These are phyloP conservation scores for Dryococelus australis DNA, from an alignment of 2,888 invertebrate species.

Conservation along the genomic window DNA sequence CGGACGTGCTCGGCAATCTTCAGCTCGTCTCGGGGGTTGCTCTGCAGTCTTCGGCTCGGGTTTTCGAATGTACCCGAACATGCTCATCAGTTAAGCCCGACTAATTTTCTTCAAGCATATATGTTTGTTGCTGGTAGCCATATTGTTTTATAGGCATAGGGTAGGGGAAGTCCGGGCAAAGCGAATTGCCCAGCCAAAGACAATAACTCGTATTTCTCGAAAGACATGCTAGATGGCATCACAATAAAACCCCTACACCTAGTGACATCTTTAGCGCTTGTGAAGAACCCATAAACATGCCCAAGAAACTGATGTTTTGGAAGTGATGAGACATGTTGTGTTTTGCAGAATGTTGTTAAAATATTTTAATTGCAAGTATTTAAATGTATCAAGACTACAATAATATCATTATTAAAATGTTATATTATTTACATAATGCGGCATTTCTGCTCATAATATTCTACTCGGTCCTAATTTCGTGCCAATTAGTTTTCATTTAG, in stretches of 20 bases:
- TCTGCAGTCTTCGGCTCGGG: no score
- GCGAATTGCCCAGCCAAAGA: not conserved
- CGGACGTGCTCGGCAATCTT: no score
- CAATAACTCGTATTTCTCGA: not conserved
- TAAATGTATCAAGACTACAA: not conserved
- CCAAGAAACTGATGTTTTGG: not conserved
- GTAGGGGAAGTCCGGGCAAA: conserved; percentile 7
- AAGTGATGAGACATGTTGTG: not conserved
- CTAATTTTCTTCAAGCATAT: no score
- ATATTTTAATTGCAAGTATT: not conserved
- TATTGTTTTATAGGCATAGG: no score
- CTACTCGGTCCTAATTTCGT: not conserved
- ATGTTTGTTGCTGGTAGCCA: no score
- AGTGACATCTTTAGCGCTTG: not conserved
- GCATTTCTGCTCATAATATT: not conserved
- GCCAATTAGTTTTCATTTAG: not conserved
- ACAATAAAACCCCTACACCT: not conserved
- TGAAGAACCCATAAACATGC: not conserved
- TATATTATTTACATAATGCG: not conserved
- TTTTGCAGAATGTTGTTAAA: not conserved
- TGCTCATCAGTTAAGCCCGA: no score
- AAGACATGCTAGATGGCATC: not conserved
- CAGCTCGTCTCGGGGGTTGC: no score
- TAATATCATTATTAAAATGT: not conserved
- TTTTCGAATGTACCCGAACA: no score